Conservation (phyloP, 1,140 invertebrate species). For the Apis florea region DNA sequence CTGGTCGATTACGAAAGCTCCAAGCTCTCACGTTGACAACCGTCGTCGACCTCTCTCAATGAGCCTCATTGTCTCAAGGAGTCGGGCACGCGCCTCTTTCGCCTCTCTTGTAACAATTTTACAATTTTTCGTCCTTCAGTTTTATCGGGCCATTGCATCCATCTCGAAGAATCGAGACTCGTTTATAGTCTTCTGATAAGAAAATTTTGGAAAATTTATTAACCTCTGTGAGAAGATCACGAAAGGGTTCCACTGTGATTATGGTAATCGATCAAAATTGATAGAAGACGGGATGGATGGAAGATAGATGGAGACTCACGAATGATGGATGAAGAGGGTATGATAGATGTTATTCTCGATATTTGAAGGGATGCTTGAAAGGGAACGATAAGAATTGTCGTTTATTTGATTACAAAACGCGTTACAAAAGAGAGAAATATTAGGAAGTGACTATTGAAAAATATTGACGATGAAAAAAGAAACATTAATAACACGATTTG, state of each 20-base stretch:
- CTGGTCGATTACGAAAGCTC: slow-evolving; percentile 51
- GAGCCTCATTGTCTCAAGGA: slow-evolving; percentile 52
- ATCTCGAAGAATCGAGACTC: background rate
- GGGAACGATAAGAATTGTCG: background rate
- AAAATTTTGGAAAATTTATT: background rate
- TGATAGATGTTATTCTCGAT: background rate
- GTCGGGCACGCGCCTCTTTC: slow-evolving; percentile 27
- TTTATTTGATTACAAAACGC: no score
- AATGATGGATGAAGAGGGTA: background rate
- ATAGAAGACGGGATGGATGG: background rate
- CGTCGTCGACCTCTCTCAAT: slow-evolving; percentile 39
- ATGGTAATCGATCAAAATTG: slow-evolving; percentile 16
- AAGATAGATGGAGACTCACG: background rate
- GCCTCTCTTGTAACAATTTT: slow-evolving; percentile 30
- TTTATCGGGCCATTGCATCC: background rate
- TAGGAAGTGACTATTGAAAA: background rate
- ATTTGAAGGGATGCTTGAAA: background rate
- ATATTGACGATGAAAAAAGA: background rate
- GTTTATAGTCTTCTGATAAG: no score
- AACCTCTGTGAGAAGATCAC: background rate
- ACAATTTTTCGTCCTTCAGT: background rate
- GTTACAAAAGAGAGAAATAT: no score
- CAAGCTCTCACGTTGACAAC: slow-evolving; percentile 63
- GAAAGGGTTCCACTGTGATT: background rate
- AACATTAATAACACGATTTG: background rate